Conservation (phyloP, 2,113 vertebrate species). For the Phaethornis superciliosus region DNA sequence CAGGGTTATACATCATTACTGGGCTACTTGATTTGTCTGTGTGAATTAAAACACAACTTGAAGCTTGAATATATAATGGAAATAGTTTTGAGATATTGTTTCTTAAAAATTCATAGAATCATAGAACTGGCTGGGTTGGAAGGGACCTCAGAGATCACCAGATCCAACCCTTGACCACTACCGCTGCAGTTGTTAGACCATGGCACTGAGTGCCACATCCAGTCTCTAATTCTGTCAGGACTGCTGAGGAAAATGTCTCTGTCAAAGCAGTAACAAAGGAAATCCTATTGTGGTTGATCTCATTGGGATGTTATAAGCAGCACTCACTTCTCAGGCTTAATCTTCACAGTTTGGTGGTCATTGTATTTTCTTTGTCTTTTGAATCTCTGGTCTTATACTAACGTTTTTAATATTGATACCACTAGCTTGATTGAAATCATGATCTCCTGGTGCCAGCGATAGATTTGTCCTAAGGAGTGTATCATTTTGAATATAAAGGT, state of each 20-base stretch:
- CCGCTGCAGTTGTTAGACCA: no score
- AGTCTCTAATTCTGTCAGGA: neutral
- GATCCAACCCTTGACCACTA: no score
- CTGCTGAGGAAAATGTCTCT: neutral
- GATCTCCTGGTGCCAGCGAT: neutral
- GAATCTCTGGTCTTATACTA: neutral
- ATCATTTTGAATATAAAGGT: neutral
- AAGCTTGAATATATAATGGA: neutral
- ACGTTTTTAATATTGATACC: neutral
- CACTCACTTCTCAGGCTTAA: accelerated
- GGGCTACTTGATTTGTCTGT: neutral
- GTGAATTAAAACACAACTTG: neutral
- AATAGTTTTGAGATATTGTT: neutral
- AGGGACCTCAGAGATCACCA: no score
- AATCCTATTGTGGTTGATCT: neutral
- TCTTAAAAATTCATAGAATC: no score
- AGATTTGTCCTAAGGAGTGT: neutral
- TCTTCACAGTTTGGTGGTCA: neutral
- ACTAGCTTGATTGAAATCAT: neutral
- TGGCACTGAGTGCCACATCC: no score
- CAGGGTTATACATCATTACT: neutral
- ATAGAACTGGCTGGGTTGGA: no score
- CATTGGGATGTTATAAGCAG: neutral
- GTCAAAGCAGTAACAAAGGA: neutral
- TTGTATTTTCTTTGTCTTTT: neutral